Conservation (phyloP, 1,140 invertebrate genomes). For the Drosophila navojoa region DNA sequence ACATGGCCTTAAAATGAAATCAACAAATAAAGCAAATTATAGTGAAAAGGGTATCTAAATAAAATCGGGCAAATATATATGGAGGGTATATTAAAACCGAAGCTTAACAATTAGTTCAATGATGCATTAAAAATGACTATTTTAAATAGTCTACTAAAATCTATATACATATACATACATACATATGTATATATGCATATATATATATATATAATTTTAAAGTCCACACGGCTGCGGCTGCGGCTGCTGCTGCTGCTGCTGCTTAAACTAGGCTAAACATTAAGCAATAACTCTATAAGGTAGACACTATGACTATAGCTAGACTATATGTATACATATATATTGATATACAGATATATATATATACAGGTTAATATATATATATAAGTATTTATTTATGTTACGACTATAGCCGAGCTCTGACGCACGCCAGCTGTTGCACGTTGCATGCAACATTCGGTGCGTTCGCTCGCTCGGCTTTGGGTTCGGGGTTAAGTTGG, state of each 20-base stretch:
- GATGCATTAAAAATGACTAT: conserved; percentile 59
- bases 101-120: conserved; percentile 45
- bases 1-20: conserved; percentile 77
- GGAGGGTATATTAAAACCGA: conserved; percentile 32
- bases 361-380: conserved; percentile 14
- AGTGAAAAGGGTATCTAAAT: conserved; percentile 32
- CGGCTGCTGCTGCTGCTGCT: conserved; percentile 40
- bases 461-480: conserved; percentile 19
- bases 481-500: conserved; percentile 8
- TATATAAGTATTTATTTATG: conserved; percentile 9
- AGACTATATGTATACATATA: conserved; percentile 27
- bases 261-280: conserved; percentile 59
- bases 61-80: conserved; percentile 21
- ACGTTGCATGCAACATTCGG: conserved; percentile 15
- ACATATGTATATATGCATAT: no score
- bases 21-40: conserved; percentile 68
- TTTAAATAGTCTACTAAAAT: conserved; percentile 80
- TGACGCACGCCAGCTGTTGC: background rate
- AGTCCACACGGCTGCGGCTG: conserved; percentile 59
- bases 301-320: conserved; percentile 31
- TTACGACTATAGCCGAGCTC: conserved; percentile 33
- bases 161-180: background rate
- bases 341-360: conserved; percentile 3
- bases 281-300: conserved; percentile 45
- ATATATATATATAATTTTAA: conserved; percentile 65